Conservation (phyloP, 1,140 invertebrate species). For the Panagrolaimus sp. region DNA sequence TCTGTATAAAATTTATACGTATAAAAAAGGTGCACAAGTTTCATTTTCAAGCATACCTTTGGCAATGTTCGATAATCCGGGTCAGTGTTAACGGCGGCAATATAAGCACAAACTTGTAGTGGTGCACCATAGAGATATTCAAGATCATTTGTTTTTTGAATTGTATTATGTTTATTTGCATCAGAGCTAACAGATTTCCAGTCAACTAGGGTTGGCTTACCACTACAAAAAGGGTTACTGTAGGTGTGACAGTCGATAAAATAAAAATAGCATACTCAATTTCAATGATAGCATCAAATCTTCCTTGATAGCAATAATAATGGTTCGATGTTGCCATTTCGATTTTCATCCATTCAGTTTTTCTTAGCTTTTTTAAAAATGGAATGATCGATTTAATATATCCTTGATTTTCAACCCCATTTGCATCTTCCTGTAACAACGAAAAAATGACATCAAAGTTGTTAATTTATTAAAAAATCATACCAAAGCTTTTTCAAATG, state of each 20-base stretch:
- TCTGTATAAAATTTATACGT: not conserved
- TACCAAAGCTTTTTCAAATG: conserved; percentile 16
- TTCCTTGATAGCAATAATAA: conserved; percentile 25
- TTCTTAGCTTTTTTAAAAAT: conserved; percentile 10
- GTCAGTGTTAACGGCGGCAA: conserved; percentile 24
- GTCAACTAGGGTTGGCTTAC: conserved; percentile 28
- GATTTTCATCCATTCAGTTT: conserved; percentile 11
- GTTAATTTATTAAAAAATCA: no score
- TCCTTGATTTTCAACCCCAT: conserved; percentile 4
- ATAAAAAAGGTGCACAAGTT: not conserved
- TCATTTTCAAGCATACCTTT: not conserved
- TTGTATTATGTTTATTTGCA: conserved; percentile 22
- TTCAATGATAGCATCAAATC: conserved; percentile 33
- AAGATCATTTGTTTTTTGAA: not conserved
- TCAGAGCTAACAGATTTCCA: conserved; percentile 30
- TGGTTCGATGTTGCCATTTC: conserved; percentile 18
- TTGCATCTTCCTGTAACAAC: not conserved
- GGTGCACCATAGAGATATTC: conserved; percentile 27
- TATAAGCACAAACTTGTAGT: conserved; percentile 29
- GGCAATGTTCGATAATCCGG: conserved; percentile 9
- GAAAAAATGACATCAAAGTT: not conserved
- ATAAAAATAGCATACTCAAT: conserved; percentile 29
- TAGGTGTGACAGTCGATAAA: no score
- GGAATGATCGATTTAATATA: conserved; percentile 12
- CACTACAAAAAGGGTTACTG: conserved; percentile 22